Evolutionary conservation across 2,888 invertebrate species (phyloP).

Genomic region (Ophion slaviceki): DNA sequence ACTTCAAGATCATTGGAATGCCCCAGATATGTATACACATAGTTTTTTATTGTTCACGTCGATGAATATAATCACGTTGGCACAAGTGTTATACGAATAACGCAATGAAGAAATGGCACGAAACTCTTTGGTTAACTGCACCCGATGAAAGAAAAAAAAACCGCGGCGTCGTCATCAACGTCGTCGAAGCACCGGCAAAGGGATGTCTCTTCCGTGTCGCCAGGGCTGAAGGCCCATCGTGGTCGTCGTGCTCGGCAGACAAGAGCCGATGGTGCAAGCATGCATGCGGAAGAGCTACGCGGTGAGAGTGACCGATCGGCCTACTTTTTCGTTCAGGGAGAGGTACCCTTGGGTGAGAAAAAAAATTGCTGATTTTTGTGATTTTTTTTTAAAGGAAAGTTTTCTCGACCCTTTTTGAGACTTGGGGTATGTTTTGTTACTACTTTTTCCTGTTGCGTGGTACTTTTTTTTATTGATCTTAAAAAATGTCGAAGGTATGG

Average conservation of each 20-base stretch:
- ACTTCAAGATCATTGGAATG: no score
- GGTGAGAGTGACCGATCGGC: conserved; percentile 55
- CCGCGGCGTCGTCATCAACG: conserved; percentile 13
- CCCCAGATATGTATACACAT: no score
- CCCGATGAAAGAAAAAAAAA: conserved; percentile 19
- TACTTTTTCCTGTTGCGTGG: no score
- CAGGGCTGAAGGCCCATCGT: conserved; percentile 46
- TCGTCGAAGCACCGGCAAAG: conserved; percentile 33
- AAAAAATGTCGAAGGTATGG: no score
- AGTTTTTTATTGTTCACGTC: neutral
- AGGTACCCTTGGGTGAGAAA: no score
- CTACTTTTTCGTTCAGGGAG: conserved; percentile 51
- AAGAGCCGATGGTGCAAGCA: conserved; percentile 42
- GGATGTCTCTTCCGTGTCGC: conserved; percentile 13
- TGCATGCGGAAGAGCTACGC: conserved; percentile 27
- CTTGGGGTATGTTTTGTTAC: no score
- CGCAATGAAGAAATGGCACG: conserved; percentile 37
- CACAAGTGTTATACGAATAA: neutral
- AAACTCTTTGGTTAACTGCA: conserved; percentile 33
- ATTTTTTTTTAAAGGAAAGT: no score
- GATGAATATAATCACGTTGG: neutral
- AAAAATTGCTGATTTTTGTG: no score
- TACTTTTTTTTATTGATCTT: no score
- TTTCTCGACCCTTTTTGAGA: no score
- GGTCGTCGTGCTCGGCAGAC: conserved; percentile 24